Evolutionary conservation across 1,140 invertebrate genomes (phyloP), one percentile per base, ranked within the genome.

Genomic region (Megathymus violae): DNA sequence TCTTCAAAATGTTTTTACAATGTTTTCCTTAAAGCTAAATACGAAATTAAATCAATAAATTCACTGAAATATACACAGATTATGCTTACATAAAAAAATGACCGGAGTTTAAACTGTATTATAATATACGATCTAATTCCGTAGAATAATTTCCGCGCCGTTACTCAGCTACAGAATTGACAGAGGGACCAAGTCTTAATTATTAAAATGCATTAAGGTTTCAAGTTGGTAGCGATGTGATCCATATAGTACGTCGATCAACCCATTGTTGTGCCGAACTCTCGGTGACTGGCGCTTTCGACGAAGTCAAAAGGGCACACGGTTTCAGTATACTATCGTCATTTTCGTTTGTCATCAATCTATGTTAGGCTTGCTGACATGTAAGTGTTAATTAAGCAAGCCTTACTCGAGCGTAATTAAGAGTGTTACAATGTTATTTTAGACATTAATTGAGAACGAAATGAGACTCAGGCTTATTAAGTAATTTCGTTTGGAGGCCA

Each of bases 311-410:
- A 72, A 36, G 74, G 69, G 71, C 80, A 78, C 72, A 76, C 76
- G 71, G 66, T 64, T 73, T 77, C 78, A 76, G 67, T 62, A 67
- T 64, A 31, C 71, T 77, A 80, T 88, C 85, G 85, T 89, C 86
- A 89, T 89, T 83, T 85, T 86, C 80, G 78, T 83, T 84, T 88
- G 85, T 89, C 87, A 89, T 89, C 87, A 89, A 89, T 89, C 87
- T 89, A 88, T 84, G 86, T 89, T 89, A 89, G 79, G 78, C 66
- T 70, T 67, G 73, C 83, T 89, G 87, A 89, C 87, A 89, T 86
- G 85, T 82, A 88, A 88, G 85, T 89, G 85, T 88, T 89, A 89
- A 89, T 89, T 88, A 88, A 88, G 84, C 82, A 85, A 77, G 75
- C 85, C 83, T 80, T 80, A 89, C 86, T 88, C 87, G 77, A 79